phyloP scores from a whole-genome alignment of 2,888 invertebrate genomes.

The Alcis repandata region DNA sequence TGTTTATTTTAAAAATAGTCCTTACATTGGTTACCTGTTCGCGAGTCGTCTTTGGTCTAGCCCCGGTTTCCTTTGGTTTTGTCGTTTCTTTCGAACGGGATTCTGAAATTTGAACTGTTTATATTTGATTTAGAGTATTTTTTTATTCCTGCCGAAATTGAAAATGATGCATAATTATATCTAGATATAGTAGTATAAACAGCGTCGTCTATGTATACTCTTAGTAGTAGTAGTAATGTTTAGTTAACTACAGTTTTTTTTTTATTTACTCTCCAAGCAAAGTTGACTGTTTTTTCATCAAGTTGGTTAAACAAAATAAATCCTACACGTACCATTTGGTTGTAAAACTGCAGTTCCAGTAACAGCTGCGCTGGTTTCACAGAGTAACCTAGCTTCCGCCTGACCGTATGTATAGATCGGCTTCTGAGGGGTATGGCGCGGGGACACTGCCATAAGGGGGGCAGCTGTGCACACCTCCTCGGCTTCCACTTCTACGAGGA shows the following conservation, averaged over 20 bases:
- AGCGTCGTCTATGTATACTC: no score
- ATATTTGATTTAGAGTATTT: not conserved
- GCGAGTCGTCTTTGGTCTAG: slow-evolving; percentile 64
- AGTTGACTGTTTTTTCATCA: no score
- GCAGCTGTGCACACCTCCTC: slow-evolving; percentile 93
- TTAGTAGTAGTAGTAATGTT: no score
- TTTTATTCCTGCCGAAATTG: no score
- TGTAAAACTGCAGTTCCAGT: slow-evolving; percentile 80
- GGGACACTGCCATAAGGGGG: slow-evolving; percentile 88
- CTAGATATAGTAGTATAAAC: no score
- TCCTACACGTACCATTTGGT: slow-evolving; percentile 62
- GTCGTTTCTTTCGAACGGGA: slow-evolving; percentile 50
- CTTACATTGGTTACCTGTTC: slow-evolving; percentile 68
- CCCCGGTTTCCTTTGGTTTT: slow-evolving; percentile 63
- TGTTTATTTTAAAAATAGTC: not conserved
- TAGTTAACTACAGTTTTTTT: no score
- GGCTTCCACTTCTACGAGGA: slow-evolving; percentile 93
- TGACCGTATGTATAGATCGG: slow-evolving; percentile 91
- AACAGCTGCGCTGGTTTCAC: slow-evolving; percentile 78
- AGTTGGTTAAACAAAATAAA: not conserved
- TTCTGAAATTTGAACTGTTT: slow-evolving; percentile 65
- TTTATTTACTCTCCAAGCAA: no score
- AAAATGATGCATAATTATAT: no score
- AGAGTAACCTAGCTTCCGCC: slow-evolving; percentile 84
- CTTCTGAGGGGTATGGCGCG: slow-evolving; percentile 88